Evolutionary conservation across 1,140 invertebrate species (phyloP).

Genomic region (Panagrolaimus sp.): DNA sequence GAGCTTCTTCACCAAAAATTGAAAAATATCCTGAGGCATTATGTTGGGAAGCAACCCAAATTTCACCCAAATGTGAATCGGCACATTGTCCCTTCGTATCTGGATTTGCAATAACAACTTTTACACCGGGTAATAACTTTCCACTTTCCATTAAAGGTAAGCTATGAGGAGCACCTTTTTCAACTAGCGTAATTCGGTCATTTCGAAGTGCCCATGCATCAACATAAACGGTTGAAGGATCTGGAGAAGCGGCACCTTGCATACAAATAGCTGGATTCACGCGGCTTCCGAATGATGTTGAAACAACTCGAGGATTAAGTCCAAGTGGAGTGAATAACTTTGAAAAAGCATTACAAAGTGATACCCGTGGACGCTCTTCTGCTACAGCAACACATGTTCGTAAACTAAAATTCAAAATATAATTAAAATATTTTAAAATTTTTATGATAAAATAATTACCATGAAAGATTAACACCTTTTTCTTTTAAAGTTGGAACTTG

Average conservation of each 20-base stretch:
- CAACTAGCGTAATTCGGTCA: constrained; percentile 77
- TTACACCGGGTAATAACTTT: constrained; percentile 87
- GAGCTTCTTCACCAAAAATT: constrained; percentile 89
- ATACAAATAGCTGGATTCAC: constrained; percentile 98
- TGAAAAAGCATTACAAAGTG: constrained; percentile 88
- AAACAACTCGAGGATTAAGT: constrained; percentile 85
- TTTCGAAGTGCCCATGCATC: constrained; percentile 89
- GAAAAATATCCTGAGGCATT: constrained; percentile 96
- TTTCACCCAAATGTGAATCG: constrained; percentile 94
- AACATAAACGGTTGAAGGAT: constrained; percentile 93
- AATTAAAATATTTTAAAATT: neutral
- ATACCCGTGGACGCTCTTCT: constrained; percentile 90
- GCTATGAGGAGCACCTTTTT: constrained; percentile 83
- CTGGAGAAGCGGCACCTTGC: constrained; percentile 89
- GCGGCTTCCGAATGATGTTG: constrained; percentile 95
- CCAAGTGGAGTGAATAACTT: constrained; percentile 93
- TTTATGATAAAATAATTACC: constrained; percentile 64
- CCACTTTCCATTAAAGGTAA: constrained; percentile 95
- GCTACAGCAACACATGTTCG: constrained; percentile 95
- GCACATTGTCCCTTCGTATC: constrained; percentile 98
- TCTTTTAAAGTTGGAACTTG: constrained; percentile 47
- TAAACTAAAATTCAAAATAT: constrained; percentile 75
- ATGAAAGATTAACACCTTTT: constrained; percentile 50
- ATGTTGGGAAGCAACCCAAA: constrained; percentile 83
- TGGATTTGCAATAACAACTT: constrained; percentile 96